Evolutionary conservation across 1,140 invertebrate genomes (phyloP), one percentile per base, ranked within the genome.

Genomic region (Gerris buenoi): DNA sequence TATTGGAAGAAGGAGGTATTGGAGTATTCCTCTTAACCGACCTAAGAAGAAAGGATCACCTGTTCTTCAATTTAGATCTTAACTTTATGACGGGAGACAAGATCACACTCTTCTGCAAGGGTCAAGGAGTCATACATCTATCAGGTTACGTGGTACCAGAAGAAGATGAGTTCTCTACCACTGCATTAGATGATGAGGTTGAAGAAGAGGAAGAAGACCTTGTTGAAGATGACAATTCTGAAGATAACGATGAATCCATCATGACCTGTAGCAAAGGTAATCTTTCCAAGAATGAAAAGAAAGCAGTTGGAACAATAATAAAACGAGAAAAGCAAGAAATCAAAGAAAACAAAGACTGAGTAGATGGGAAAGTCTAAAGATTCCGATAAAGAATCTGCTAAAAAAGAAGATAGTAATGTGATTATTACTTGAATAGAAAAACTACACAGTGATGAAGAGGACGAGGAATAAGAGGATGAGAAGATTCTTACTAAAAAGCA

Each of bases 41-140:
- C 25, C 77, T 95, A 15, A 72, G 81, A 79, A 72, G 88, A 83
- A 73, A 82, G 72, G 67, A 75, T 70, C 18, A 76, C 18, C 78
- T 83, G 14, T 92, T 95, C 79, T 83, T 86, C 27, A 77, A 81
- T 0, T 75, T 95, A 1, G 89, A 95, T 76, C 77, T 94, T 3
- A 89, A 88, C 72, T 94, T 95, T 74, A 82, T 81, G 68, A 77
- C 80, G 71, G 84, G 83, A 70, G 80, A 82, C 66, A 76, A 80
- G 67, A 76, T 87, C 25, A 79, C 80, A 0, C 83, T 87, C 70
- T 81, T 77, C 25, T 76, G 79, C 25, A 79, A 79, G 78, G 90
- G 91, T 14, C 82, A 84, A 74, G 86, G 86, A 71, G 83, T 81
- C 72, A 83, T 91, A 15, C 88, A 90, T 71, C 77, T 91, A 64